phyloP scores from a whole-genome alignment of 2,888 invertebrate species.

The Acleris cristana region DNA sequence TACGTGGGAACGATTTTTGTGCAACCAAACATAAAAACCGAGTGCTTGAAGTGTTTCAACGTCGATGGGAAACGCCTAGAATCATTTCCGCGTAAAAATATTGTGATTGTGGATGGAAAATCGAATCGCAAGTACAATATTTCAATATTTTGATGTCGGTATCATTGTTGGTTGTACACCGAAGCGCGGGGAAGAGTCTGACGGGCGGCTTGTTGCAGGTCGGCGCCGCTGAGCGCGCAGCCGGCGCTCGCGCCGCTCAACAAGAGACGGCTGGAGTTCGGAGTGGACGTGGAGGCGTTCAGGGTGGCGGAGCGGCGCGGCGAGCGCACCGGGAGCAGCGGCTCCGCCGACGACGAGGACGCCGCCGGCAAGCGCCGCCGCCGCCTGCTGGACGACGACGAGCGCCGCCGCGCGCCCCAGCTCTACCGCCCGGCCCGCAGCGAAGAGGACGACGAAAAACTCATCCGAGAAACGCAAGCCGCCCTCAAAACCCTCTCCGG shows the following conservation, averaged over 20 bases:
- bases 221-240: constrained; percentile 81
- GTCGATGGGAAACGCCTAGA: constrained; percentile 82
- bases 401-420: constrained; percentile 58
- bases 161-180: constrained; percentile 47
- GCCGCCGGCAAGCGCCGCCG: constrained; percentile 71
- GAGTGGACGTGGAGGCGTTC: constrained; percentile 79
- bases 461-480: constrained; percentile 94
- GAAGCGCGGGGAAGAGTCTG: constrained; percentile 47
- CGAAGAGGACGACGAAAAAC: constrained; percentile 90
- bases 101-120: constrained; percentile 83
- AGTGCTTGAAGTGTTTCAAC: constrained; percentile 77
- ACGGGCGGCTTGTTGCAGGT: constrained; percentile 75
- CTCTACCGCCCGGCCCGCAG: constrained; percentile 61
- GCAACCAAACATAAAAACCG: constrained; percentile 69
- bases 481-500: constrained; percentile 94
- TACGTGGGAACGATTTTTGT: constrained; percentile 85
- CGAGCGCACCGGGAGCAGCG: constrained; percentile 64
- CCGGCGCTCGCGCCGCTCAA: constrained; percentile 86
- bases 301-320: constrained; percentile 67
- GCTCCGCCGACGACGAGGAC: constrained; percentile 78
- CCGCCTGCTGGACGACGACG: constrained; percentile 77
- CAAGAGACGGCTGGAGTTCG: constrained; percentile 88
- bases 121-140: constrained; percentile 80
- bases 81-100: constrained; percentile 85
- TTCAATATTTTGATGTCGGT: constrained; percentile 56